phyloP scores from a whole-genome alignment of 2,797 vertebrate genomes.

The Smutsia gigantea region DNA sequence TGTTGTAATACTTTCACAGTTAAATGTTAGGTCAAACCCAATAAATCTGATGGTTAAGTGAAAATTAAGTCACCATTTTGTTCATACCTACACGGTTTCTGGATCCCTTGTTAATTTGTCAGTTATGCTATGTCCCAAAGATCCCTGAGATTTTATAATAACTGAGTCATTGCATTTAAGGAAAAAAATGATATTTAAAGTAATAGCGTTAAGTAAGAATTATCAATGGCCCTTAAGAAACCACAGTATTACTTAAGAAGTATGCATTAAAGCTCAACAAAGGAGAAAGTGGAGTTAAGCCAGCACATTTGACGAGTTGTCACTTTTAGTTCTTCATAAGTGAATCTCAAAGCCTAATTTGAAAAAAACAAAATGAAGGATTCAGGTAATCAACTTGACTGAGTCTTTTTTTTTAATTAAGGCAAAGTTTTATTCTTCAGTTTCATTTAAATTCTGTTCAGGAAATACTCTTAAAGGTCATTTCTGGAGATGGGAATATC shows the following conservation, averaged over 20 bases:
- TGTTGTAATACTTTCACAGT: neutral
- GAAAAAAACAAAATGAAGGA: neutral
- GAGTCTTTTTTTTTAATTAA: neutral
- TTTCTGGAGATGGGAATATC: neutral
- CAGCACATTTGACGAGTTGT: neutral
- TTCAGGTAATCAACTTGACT: neutral
- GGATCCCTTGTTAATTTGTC: neutral
- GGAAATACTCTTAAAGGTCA: neutral
- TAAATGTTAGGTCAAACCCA: neutral
- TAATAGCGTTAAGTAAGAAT: neutral
- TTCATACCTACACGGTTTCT: neutral
- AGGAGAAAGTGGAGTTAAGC: neutral
- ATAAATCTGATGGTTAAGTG: neutral
- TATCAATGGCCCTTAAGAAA: neutral
- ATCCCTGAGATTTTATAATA: neutral
- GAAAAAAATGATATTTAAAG: neutral
- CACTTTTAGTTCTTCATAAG: neutral
- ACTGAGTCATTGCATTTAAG: neutral
- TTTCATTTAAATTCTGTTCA: conserved; percentile 38
- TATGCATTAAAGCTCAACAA: neutral
- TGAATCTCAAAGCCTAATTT: neutral
- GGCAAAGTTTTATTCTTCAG: neutral
- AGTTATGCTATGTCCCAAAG: neutral
- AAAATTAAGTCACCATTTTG: neutral
- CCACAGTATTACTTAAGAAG: neutral